Evolutionary conservation across 2,113 vertebrate species (phyloP).

Genomic region (rat (Rattus norvegicus)): GRCr8 NC_086024.1:90412001-90412500

Average conservation of each 20-base stretch:
- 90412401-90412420: accelerated
- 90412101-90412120: conserved; percentile 96
- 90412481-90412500: background rate
- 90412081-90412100: conserved; percentile 96
- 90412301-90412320: background rate
- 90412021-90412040: conserved; percentile 92
- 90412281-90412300: conserved; percentile 7
- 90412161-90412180: conserved; percentile 96
- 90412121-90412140: conserved; percentile 96
- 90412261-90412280: background rate
- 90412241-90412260: conserved; percentile 40
- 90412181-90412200: conserved; percentile 95
- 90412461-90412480: no score
- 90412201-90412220: conserved; percentile 93
- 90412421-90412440: accelerated
- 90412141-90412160: conserved; percentile 96
- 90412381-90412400: background rate
- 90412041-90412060: conserved; percentile 94
- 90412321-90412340: background rate
- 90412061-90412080: conserved; percentile 94
- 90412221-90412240: conserved; percentile 94
- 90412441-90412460: accelerated
- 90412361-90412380: background rate
- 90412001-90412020: conserved; percentile 93
- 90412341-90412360: background rate